phyloP scores from a whole-genome alignment of 2,888 invertebrate species.

The Erebia palarica region DNA sequence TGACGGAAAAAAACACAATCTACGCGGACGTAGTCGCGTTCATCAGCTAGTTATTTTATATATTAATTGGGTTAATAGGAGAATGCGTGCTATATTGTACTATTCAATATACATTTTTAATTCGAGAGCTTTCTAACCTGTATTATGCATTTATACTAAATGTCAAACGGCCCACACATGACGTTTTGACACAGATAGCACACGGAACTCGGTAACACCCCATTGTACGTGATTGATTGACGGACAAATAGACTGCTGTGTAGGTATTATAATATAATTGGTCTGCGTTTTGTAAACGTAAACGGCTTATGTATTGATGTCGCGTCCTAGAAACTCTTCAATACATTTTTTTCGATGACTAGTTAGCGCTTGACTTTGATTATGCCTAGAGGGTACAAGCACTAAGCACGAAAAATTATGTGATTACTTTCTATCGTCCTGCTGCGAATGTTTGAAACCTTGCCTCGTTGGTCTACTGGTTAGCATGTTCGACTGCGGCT shows the following conservation, averaged over 20 bases:
- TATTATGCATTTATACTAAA: slow-evolving; percentile 10
- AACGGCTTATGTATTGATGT: slow-evolving; percentile 7
- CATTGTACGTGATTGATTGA: slow-evolving; percentile 50
- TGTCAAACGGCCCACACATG: slow-evolving; percentile 21
- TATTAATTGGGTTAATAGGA: too few species aligned
- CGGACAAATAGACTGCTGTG: slow-evolving; percentile 52
- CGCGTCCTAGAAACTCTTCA: slow-evolving; percentile 4
- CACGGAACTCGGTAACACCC: slow-evolving; percentile 19
- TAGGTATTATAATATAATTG: slow-evolving; percentile 13
- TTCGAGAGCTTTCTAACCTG: slow-evolving; percentile 11
- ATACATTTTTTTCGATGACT: not conserved
- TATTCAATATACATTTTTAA: not conserved
- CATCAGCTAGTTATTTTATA: too few species aligned
- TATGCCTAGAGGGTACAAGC: too few species aligned
- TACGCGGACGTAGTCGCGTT: too few species aligned
- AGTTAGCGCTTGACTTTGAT: not conserved
- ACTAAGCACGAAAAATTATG: too few species aligned
- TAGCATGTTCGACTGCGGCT: too few species aligned
- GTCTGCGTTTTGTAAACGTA: not conserved
- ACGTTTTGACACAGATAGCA: slow-evolving; percentile 16
- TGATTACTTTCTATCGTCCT: too few species aligned
- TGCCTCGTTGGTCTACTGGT: too few species aligned
- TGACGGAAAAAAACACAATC: too few species aligned
- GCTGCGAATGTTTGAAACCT: too few species aligned
- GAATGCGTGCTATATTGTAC: too few species aligned